Percentiles rank a stretch among this genome's conserved stretches.
Conservation (phyloP, 2,888 invertebrate genomes). For the Artemia sinica region DNA sequence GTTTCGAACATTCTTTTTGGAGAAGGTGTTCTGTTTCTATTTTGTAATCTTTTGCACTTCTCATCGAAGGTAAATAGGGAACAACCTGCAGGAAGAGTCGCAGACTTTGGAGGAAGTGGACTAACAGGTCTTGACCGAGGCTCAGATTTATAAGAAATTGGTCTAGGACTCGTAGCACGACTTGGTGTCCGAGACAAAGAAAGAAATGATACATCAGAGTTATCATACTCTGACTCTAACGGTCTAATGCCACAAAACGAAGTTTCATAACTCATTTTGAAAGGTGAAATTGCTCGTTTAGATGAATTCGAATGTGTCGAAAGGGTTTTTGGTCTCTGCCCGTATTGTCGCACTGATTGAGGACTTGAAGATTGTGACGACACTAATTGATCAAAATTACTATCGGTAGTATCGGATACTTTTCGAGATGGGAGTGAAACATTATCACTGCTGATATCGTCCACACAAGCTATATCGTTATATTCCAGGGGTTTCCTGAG, state of each 20-base stretch:
- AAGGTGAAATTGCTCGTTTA: conserved; percentile 24
- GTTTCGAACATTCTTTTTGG: background rate
- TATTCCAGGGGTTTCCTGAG: background rate
- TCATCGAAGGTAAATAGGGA: background rate
- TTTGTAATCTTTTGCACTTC: background rate
- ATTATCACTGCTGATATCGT: conserved; percentile 4
- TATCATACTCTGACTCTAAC: conserved; percentile 31
- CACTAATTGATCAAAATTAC: background rate
- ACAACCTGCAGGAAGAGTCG: background rate
- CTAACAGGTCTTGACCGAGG: conserved; percentile 21
- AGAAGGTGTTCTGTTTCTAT: background rate
- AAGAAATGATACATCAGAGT: conserved; percentile 5
- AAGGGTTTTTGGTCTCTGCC: background rate
- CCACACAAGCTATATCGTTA: background rate
- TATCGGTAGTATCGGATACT: conserved; percentile 6
- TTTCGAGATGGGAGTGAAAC: background rate
- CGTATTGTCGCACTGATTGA: background rate
- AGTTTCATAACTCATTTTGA: conserved; percentile 49
- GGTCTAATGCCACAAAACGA: conserved; percentile 76
- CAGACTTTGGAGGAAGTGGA: conserved; percentile 12
- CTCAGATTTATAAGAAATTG: conserved; percentile 18
- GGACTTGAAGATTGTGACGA: background rate
- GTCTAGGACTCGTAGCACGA: conserved; percentile 4
- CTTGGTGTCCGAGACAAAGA: background rate
- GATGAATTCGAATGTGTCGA: background rate